These are phyloP conservation scores for Latheticus oryzae DNA, from an alignment of 2,888 invertebrate genomes.

Conservation along the genomic window DNA sequence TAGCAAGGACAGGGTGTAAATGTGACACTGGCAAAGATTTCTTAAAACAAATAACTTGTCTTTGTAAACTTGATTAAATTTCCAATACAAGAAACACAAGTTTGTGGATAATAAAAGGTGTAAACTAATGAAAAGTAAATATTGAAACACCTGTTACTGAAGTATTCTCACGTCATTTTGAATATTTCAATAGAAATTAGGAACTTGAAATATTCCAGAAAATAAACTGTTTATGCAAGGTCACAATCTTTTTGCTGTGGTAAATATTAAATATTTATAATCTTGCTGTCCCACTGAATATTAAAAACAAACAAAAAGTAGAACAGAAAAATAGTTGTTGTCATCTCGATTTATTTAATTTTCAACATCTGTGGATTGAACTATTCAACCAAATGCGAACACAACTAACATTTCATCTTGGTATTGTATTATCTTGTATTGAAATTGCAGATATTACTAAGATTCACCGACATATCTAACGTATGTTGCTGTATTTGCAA, in stretches of 20 bases:
- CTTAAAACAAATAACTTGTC: slow-evolving; percentile 17
- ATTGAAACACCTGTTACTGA: slow-evolving; percentile 35
- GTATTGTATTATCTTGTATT: slow-evolving; percentile 1
- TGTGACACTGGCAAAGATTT: slow-evolving; percentile 2
- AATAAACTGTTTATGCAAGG: background rate
- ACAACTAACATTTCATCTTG: slow-evolving; percentile 4
- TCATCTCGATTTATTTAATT: no score
- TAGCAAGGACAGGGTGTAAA: background rate
- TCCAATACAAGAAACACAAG: slow-evolving; percentile 25
- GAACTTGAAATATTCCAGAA: background rate
- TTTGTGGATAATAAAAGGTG: slow-evolving; percentile 17
- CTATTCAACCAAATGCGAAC: background rate
- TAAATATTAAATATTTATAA: no score
- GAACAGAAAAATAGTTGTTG: no score
- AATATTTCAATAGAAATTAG: background rate
- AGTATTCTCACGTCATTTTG: slow-evolving; percentile 18
- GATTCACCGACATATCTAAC: slow-evolving; percentile 4
- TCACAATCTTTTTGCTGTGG: no score
- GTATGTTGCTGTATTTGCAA: slow-evolving; percentile 5
- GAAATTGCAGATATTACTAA: slow-evolving; percentile 5
- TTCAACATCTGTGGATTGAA: background rate
- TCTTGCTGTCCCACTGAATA: no score
- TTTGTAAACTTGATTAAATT: slow-evolving; percentile 28
- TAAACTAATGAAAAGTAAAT: slow-evolving; percentile 42
- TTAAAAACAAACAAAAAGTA: no score